These are phyloP conservation scores for Mirza zaza DNA, from an alignment of 2,113 vertebrate species.

Conservation along the genomic window DNA sequence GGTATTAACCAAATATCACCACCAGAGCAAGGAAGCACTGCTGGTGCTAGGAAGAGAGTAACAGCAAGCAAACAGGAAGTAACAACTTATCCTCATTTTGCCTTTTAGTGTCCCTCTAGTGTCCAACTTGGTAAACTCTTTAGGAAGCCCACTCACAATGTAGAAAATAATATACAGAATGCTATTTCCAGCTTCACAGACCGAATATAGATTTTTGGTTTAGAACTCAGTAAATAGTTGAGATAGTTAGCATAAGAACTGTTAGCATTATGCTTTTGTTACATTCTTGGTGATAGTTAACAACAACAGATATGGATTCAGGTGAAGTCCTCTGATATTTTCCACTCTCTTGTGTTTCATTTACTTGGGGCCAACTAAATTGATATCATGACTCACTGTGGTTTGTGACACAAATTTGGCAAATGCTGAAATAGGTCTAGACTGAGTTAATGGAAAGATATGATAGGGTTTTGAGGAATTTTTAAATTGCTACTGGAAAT, in stretches of 20 bases:
- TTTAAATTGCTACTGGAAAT: not conserved
- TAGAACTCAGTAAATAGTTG: not conserved
- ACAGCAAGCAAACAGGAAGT: not conserved
- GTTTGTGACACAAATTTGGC: not conserved
- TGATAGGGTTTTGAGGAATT: not conserved
- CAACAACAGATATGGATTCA: not conserved
- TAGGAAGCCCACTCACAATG: not conserved
- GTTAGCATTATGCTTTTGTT: not conserved
- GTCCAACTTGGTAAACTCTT: not conserved
- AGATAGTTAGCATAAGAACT: not conserved
- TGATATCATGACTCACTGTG: not conserved
- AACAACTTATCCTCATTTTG: not conserved
- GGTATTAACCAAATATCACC: not conserved
- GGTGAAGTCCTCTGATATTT: not conserved
- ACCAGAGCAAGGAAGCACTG: not conserved
- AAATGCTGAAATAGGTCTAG: not conserved
- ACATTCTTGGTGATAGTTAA: not conserved
- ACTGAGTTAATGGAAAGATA: not conserved
- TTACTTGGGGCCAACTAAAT: not conserved
- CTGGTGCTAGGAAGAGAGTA: not conserved
- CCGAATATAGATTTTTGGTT: not conserved
- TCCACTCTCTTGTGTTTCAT: not conserved
- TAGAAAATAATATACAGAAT: not conserved
- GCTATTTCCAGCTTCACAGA: not conserved
- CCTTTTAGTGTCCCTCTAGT: not conserved